Evolutionary conservation across 2,797 vertebrate species (phyloP).

Genomic region (Muscicapa striata): DNA sequence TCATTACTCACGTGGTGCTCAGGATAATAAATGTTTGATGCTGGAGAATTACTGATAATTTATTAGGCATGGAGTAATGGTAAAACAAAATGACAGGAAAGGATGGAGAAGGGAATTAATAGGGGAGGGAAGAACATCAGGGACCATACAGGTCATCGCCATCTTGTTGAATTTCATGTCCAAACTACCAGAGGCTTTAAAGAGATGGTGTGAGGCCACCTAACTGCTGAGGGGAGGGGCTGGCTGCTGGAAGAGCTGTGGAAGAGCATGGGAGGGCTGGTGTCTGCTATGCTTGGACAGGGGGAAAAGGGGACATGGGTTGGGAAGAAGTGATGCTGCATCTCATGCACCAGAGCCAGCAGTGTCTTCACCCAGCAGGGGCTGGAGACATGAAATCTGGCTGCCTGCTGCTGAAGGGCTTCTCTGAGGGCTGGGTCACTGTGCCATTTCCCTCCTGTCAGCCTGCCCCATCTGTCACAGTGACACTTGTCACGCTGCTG

Average conservation of each 20-base stretch:
- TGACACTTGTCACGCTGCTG: fast-evolving
- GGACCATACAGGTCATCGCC: not conserved
- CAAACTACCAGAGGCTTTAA: not conserved
- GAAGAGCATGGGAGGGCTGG: not conserved
- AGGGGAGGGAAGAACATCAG: not conserved
- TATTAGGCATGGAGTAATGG: constrained; percentile 67
- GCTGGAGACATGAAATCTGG: not conserved
- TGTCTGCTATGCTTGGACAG: fast-evolving
- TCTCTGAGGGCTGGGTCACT: not conserved
- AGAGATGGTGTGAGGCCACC: not conserved
- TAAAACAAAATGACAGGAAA: constrained; percentile 52
- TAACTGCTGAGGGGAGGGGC: not conserved
- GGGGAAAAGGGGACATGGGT: not conserved
- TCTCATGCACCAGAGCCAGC: not conserved
- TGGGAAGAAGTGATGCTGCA: not conserved
- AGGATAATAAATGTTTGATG: constrained; percentile 73
- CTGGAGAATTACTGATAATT: constrained; percentile 64
- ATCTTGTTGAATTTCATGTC: not conserved
- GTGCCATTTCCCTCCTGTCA: not conserved
- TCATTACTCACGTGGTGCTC: constrained; percentile 67
- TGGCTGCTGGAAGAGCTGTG: not conserved
- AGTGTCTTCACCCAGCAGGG: fast-evolving
- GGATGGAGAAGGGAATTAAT: constrained; percentile 17
- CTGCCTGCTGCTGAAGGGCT: not conserved
- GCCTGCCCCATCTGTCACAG: not conserved